Conservation (phyloP, 1,140 invertebrate genomes). For the Choristoneura fumiferana region DNA sequence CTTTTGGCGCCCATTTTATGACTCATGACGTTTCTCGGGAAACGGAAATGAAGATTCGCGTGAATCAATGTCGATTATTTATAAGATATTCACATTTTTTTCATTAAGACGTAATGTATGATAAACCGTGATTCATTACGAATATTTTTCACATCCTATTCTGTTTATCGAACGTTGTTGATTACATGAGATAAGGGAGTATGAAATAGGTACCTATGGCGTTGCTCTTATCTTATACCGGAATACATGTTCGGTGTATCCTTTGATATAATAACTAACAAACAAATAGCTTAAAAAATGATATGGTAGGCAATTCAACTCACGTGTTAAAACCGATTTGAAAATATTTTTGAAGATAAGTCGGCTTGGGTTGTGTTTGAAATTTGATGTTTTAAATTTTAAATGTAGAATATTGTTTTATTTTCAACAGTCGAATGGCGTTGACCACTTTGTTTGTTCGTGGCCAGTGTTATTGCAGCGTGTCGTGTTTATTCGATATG, state of each 20-base stretch:
- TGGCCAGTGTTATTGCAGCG: background rate
- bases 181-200: slow-evolving; percentile 3
- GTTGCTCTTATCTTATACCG: background rate
- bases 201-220: background rate
- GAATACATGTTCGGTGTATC: background rate
- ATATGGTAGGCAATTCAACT: too few relatives aligned
- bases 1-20: slow-evolving; percentile 24
- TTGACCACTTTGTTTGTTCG: slow-evolving; percentile 5
- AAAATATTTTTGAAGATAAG: too few relatives aligned
- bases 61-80: slow-evolving; percentile 20
- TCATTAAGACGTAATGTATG: background rate
- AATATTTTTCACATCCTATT: background rate
- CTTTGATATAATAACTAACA: too few relatives aligned
- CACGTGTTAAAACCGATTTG: too few relatives aligned
- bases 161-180: background rate
- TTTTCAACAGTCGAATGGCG: background rate
- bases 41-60: slow-evolving; percentile 15
- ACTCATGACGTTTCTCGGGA: slow-evolving; percentile 21
- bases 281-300: too few relatives aligned
- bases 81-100: background rate
- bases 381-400: too few relatives aligned
- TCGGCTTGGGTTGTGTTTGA: too few relatives aligned
- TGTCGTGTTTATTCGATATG: background rate
- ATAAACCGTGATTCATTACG: background rate
- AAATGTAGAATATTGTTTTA: too few relatives aligned